phyloP scores from a whole-genome alignment of 2,797 vertebrate species.

The Glyptemys insculpta region DNA sequence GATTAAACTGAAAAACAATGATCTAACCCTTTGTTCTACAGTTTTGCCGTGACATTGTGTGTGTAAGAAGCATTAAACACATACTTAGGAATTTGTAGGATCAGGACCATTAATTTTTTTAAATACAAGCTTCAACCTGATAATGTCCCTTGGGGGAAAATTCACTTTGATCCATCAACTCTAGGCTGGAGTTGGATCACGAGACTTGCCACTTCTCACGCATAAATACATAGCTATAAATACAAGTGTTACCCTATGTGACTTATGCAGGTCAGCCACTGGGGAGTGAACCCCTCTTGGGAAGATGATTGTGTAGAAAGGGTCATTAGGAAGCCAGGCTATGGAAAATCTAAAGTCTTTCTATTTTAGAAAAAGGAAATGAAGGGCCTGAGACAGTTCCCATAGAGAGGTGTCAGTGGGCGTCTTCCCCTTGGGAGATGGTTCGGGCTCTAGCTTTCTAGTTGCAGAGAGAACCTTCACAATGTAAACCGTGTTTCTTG shows the following conservation, averaged over 20 bases:
- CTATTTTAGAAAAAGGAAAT: background rate
- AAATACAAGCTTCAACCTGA: background rate
- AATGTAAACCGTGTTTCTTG: background rate
- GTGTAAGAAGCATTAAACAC: background rate
- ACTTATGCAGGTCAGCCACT: constrained; percentile 20
- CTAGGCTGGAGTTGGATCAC: background rate
- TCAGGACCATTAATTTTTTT: background rate
- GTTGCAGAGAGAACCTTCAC: background rate
- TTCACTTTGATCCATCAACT: background rate
- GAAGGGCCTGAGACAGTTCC: background rate
- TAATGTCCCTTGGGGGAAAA: background rate
- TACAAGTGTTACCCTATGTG: constrained; percentile 9
- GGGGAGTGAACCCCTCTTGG: background rate
- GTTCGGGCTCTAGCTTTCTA: background rate
- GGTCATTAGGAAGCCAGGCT: background rate
- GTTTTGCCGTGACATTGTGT: background rate
- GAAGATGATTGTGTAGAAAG: background rate
- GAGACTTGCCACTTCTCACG: background rate
- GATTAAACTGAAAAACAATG: background rate
- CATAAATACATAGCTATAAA: constrained; percentile 59
- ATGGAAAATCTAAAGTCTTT: background rate
- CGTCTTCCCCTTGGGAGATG: background rate
- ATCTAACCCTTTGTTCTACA: background rate
- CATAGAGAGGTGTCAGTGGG: background rate
- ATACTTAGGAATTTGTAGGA: background rate